Evolutionary conservation across 2,113 vertebrate species (phyloP).

Genomic region (Columba livia): DNA sequence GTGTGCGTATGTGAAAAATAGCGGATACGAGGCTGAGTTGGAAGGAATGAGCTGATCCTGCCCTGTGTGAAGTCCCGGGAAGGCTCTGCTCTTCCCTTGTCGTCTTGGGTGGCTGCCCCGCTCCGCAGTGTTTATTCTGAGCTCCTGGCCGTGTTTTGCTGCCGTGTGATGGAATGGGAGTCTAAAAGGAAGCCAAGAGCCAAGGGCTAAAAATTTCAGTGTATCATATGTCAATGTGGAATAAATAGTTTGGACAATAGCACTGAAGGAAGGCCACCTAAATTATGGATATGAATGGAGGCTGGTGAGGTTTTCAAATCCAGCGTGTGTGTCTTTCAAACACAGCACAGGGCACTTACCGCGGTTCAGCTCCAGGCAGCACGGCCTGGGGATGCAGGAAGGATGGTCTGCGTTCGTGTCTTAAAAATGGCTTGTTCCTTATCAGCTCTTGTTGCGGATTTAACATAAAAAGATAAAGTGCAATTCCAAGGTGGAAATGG

Average conservation of each 20-base stretch:
- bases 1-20: neutral
- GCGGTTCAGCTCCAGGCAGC: neutral
- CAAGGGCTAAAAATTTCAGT: neutral
- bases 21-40: neutral
- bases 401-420: neutral
- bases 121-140: neutral
- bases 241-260: neutral
- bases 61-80: neutral
- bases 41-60: neutral
- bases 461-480: neutral
- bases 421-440: neutral
- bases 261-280: neutral
- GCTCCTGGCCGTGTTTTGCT: neutral
- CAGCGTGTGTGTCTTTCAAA: neutral
- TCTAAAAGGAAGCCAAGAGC: neutral
- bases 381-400: neutral
- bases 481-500: neutral
- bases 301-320: neutral
- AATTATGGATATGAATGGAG: neutral
- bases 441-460: neutral
- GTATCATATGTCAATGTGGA: neutral
- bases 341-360: fast-evolving
- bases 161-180: neutral
- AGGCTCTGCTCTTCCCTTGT: neutral
- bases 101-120: neutral